Percentiles rank a stretch among this genome's conserved stretches.
phyloP scores from a whole-genome alignment of 37 sponge, comb jelly and placozoan species.

The Crambe crambe region DNA sequence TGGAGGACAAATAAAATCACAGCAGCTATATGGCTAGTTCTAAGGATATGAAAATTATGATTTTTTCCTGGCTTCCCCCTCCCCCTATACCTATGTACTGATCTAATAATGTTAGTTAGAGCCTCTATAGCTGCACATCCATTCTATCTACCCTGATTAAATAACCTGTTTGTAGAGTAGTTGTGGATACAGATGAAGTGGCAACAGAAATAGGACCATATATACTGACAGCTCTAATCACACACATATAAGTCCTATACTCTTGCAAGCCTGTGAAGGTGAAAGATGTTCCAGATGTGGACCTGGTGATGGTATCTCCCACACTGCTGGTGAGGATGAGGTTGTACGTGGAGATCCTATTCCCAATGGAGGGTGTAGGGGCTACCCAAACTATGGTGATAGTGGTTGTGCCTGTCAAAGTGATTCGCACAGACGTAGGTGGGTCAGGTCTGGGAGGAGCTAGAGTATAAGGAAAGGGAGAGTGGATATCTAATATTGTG shows the following conservation, averaged over 20 bases:
- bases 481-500: no score
- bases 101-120: no score
- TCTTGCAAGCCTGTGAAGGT: conserved; percentile 8
- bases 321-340: not conserved
- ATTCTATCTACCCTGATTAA: no score
- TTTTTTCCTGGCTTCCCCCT: no score
- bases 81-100: no score
- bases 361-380: not conserved
- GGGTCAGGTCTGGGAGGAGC: conserved; percentile 13
- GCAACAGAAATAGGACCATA: conserved; percentile 11
- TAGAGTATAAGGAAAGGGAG: no score
- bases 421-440: conserved; percentile 3
- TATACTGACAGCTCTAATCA: not conserved
- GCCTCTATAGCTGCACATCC: no score
- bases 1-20: no score
- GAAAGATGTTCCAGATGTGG: no score
- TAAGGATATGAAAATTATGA: not conserved
- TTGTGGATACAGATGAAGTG: not conserved
- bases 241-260: conserved; percentile 6
- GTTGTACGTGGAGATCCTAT: not conserved
- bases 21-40: not conserved
- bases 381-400: not conserved
- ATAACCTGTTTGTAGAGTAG: conserved; percentile 11
- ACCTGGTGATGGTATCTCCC: not conserved
- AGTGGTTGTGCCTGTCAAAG: not conserved